Base-by-base conservation (phyloP, 2,113 vertebrate genomes). In the Perccottus glenii region DNA sequence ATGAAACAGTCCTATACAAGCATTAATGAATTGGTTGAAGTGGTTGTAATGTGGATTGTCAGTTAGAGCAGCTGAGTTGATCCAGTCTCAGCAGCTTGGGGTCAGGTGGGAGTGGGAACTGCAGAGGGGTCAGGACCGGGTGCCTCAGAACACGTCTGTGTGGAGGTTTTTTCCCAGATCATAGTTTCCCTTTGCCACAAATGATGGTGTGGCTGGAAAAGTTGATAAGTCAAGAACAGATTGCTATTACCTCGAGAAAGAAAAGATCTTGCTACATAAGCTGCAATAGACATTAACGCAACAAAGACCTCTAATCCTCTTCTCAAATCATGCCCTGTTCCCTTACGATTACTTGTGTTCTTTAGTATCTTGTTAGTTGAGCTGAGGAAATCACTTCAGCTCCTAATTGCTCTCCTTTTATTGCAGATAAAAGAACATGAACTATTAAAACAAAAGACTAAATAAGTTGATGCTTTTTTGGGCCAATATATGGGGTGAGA, bases 401-500 rank as follows among this genome's bases (percentile, higher is more conserved):
- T 27, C 52, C 52, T 73, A 73, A 65, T 69, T 69, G 60, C 33
- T 32, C 38, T 73, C 42, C 50, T 64, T 76, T 51, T 16, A 56
- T 16, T 44, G 33, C 38, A 35, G 56, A 46, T 38, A 58, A 64
- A 55, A 55, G 52, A 55, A 55, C 52, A n/a, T 14, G 33, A 38
- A 36, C n/a, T 55, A 32, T 55, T 55, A 33, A 55, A 55, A 55
- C 52, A 55, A 55, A 55, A 33, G 52, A 38, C 5, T 55, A 36
- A 36, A 55, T 33, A 55, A 32, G 33, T 12, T 10, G 51, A 53
- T 35, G 12, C 51, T 55, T n/a, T 36, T 55, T 85, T 7, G 5
- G 51, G 68, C 49, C 33, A 64, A 64, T 59, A 76, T 70, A 84
- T 86, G 82, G 85, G 79, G 69, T 66, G 65, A 83, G 46, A 73